Evolutionary conservation across 1,140 invertebrate genomes (phyloP).

Genomic region (Cherax quadricarinatus): DNA sequence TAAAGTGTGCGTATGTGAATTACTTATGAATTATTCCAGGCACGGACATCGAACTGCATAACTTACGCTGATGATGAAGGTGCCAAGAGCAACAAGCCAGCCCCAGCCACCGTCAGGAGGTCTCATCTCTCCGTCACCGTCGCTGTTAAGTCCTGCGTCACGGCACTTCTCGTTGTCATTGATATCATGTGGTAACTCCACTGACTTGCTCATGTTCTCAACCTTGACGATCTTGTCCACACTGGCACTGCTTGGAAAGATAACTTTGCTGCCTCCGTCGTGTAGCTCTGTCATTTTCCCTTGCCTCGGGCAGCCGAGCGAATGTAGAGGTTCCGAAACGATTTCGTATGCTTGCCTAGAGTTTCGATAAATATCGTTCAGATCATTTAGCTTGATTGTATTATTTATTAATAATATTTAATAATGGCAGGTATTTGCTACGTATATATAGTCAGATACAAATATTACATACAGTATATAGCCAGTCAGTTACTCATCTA

Average conservation of each 20-base stretch:
- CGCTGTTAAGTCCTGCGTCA: not conserved
- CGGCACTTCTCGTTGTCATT: not conserved
- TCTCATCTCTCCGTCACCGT: not conserved
- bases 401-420: too few species aligned
- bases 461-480: too few species aligned
- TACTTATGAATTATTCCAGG: too few species aligned
- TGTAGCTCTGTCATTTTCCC: not conserved
- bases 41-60: too few species aligned
- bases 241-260: not conserved
- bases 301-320: not conserved
- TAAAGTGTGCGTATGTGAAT: too few species aligned
- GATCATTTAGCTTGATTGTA: too few species aligned
- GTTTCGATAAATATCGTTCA: too few species aligned
- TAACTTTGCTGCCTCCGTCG: not conserved
- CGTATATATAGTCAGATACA: too few species aligned
- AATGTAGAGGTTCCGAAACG: not conserved
- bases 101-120: slow-evolving; percentile 45
- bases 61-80: slow-evolving; percentile 29
- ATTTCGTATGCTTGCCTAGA: too few species aligned
- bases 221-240: not conserved
- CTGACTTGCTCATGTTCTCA: not conserved
- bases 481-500: too few species aligned
- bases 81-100: slow-evolving; percentile 30
- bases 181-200: not conserved
- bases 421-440: too few species aligned